phyloP scores from a whole-genome alignment of 37 sponge, comb jelly and placozoan genomes.

The Halichondria panicea region DNA sequence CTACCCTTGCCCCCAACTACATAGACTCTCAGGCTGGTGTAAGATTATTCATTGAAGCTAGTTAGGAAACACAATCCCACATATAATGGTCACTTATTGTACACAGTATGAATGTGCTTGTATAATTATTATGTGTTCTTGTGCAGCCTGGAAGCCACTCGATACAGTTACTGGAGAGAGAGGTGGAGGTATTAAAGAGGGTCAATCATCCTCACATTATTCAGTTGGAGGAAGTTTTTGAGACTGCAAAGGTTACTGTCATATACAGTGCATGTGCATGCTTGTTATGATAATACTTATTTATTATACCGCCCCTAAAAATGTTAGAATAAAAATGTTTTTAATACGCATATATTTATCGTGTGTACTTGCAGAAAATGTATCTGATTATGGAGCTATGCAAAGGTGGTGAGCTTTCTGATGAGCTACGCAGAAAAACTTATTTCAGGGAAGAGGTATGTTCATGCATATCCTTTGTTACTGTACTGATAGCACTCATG shows the following conservation, averaged over 20 bases:
- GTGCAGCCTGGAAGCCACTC: slow-evolving; percentile 77
- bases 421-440: slow-evolving; percentile 46
- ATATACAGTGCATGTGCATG: slow-evolving; percentile 1
- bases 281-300: not conserved
- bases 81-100: no score
- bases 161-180: slow-evolving; percentile 83
- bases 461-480: not conserved
- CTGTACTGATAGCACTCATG: not conserved
- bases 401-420: slow-evolving; percentile 78
- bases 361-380: slow-evolving; percentile 67
- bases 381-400: slow-evolving; percentile 89
- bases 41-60: no score
- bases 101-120: no score
- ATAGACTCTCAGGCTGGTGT: no score
- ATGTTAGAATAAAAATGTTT: not conserved
- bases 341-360: not conserved
- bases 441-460: slow-evolving; percentile 76
- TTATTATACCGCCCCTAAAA: not conserved
- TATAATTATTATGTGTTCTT: not conserved
- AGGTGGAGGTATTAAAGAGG: slow-evolving; percentile 80
- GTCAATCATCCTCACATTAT: slow-evolving; percentile 90
- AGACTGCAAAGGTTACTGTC: slow-evolving; percentile 78
- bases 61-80: no score
- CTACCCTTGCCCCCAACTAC: no score
- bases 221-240: slow-evolving; percentile 83